Base-by-base conservation (phyloP, 1,140 invertebrate species). In the Drosophila takahashii region DNA sequence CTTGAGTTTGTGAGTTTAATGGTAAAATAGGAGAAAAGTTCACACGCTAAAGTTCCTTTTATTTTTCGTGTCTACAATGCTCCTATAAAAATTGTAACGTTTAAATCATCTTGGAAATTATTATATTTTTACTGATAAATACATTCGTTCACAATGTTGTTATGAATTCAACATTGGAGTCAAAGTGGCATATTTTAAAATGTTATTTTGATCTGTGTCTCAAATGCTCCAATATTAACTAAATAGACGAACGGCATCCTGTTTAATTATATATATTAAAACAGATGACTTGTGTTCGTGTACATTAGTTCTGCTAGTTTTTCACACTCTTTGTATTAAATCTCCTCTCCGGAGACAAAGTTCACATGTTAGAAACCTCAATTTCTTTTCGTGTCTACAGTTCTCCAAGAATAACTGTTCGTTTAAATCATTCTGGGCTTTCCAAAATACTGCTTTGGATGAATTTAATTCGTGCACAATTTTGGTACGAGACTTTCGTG, bases 31-130 rank as follows among this genome's bases (percentile, higher is more conserved):
- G 79, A 75, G 45, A 37, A 84, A 87, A 87, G 80, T 87, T 80
- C 81, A 76, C 66, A 59, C 34, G 15, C 39, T 29, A 11, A 60
- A 15, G 16, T 62, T n/a, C 0, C 1, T 15, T 15, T 15, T 58
- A n/a, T n/a, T n/a, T 37, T 41, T 3, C 61, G 27, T 84, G 78
- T 81, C 83, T 87, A 81, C 83, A 78, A 78, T 67, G 44, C 80
- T 87, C 80, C 83, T 3, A 86, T 13, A 81, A 26, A 13, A 79
- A 72, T 3, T 16, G n/a, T 16, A 22, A 2, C 0, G 36, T n/a
- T 11, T 45, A 29, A 42, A 70, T 76, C 77, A 79, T 79, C 64
- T 64, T 79, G 72, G 50, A 42, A 57, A 71, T 62, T 71, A 8
- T 58, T 10, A 61, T 74, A 60, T 65, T 59, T 72, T 22, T 57